These are phyloP conservation scores for Eupeodes corollae DNA, from an alignment of 1,140 invertebrate genomes.

Conservation along the genomic window DNA sequence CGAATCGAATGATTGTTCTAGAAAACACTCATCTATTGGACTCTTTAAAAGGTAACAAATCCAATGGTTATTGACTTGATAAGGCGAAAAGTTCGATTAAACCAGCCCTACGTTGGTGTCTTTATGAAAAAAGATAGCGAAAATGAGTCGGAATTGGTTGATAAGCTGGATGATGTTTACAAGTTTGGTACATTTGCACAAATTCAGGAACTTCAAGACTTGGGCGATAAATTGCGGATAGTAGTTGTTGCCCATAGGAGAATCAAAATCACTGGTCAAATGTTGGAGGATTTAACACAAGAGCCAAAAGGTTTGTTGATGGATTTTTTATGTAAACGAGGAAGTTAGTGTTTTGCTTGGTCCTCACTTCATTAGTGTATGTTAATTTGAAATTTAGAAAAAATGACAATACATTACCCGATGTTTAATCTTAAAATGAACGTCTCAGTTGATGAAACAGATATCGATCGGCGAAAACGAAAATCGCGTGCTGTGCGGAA, in stretches of 20 bases:
- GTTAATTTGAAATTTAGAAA: conserved; percentile 24
- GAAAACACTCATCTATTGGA: not conserved
- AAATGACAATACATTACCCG: conserved; percentile 38
- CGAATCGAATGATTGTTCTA: not conserved
- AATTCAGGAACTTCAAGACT: conserved; percentile 94
- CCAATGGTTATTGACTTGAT: conserved; percentile 81
- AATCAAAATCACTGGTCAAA: conserved; percentile 66
- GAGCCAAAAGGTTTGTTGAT: conserved; percentile 27
- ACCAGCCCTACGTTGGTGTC: conserved; percentile 95
- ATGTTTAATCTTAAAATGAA: conserved; percentile 37
- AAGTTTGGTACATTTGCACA: conserved; percentile 92
- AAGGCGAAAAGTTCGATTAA: conserved; percentile 85
- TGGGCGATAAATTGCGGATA: conserved; percentile 81
- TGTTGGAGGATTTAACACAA: conserved; percentile 57
- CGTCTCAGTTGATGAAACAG: conserved; percentile 35
- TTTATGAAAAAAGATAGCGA: conserved; percentile 91
- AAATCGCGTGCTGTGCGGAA: conserved; percentile 6
- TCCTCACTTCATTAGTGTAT: conserved; percentile 5
- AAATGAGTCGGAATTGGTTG: conserved; percentile 79
- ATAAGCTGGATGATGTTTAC: conserved; percentile 79
- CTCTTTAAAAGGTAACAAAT: conserved; percentile 60
- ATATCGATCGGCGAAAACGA: conserved; percentile 42
- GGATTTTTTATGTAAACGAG: not conserved
- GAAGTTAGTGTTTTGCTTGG: not conserved
- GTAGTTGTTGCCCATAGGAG: conserved; percentile 90